These are phyloP conservation scores for Philantomba maxwellii DNA, from an alignment of 2,113 vertebrate species.

Conservation along the genomic window DNA sequence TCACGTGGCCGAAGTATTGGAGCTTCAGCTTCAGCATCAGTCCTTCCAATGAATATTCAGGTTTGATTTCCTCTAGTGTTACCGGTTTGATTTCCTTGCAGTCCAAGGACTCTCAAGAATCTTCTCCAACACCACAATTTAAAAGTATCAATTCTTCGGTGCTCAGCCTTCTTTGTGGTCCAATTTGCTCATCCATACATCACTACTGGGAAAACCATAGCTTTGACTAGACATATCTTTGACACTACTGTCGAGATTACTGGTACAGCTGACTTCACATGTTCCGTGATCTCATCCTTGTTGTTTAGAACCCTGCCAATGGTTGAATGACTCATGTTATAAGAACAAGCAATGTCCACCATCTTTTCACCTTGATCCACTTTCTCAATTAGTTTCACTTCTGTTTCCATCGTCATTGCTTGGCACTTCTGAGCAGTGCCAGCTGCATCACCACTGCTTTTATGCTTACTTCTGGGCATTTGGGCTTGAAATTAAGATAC, in stretches of 20 bases:
- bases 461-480: not conserved
- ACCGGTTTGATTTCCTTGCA: not conserved
- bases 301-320: not conserved
- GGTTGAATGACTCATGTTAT: not conserved
- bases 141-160: not conserved
- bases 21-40: not conserved
- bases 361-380: not conserved
- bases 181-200: not conserved
- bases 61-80: not conserved
- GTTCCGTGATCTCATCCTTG: not conserved
- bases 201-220: not conserved
- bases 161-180: not conserved
- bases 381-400: not conserved
- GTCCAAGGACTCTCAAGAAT: not conserved
- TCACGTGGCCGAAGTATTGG: not conserved
- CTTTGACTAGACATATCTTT: not conserved
- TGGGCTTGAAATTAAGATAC: not conserved
- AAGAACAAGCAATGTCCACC: not conserved
- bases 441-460: not conserved
- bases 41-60: not conserved
- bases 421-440: not conserved
- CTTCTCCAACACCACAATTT: not conserved
- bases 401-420: not conserved
- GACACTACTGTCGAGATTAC: not conserved
- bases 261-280: not conserved